These are phyloP conservation scores for Copidosoma floridanum DNA, from an alignment of 1,140 invertebrate genomes.

Conservation along the genomic window DNA sequence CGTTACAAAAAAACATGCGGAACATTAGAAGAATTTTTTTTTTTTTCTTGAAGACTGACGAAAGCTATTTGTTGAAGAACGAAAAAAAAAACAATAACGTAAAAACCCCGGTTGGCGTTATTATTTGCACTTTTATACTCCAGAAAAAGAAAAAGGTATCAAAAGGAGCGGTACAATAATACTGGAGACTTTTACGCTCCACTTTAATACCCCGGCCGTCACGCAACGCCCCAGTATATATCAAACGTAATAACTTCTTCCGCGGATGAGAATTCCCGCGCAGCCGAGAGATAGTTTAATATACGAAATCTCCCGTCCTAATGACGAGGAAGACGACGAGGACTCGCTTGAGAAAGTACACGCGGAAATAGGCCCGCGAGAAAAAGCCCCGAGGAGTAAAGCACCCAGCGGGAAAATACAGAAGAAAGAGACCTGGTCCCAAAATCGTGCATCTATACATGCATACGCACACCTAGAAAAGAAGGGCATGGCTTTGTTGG, in stretches of 20 bases:
- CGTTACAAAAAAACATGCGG: too few relatives aligned
- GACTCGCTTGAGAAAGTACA: background rate
- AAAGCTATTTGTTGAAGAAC: too few relatives aligned
- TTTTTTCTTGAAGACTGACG: too few relatives aligned
- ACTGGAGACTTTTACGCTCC: background rate
- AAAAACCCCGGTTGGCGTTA: too few relatives aligned
- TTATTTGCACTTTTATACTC: too few relatives aligned
- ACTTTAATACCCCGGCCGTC: background rate
- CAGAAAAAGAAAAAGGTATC: too few relatives aligned
- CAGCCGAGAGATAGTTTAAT: conserved; percentile 11
- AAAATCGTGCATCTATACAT: too few relatives aligned
- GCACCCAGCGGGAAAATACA: background rate
- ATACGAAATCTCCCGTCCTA: conserved; percentile 20
- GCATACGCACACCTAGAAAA: background rate
- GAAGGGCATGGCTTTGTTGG: background rate
- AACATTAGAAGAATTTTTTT: too few relatives aligned
- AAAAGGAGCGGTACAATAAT: too few relatives aligned
- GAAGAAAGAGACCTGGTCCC: background rate
- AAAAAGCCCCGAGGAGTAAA: background rate
- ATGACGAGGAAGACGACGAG: conserved; percentile 9
- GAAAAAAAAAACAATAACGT: too few relatives aligned
- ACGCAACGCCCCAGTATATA: too few relatives aligned
- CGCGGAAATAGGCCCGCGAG: background rate
- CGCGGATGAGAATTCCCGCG: conserved; percentile 3
- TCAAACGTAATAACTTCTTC: too few relatives aligned